These are phyloP conservation scores for Danionella dracula DNA, from an alignment of 2,797 vertebrate genomes.

Conservation along the genomic window DNA sequence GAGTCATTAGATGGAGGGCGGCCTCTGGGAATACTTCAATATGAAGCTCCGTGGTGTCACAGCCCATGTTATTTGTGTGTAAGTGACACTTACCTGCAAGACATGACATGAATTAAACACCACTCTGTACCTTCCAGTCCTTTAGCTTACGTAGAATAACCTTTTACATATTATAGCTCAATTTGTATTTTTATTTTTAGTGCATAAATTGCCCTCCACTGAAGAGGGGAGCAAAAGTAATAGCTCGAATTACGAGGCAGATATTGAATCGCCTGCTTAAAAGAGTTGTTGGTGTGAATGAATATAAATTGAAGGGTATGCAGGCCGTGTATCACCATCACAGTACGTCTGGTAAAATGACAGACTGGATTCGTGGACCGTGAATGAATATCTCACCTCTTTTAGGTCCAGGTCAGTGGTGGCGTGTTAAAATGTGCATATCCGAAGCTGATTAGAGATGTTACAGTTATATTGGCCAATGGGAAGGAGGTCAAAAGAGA, in stretches of 20 bases:
- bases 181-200: constrained; percentile 7
- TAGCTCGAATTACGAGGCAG: constrained; percentile 15
- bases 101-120: constrained; percentile 51
- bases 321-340: neutral
- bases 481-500: constrained; percentile 18
- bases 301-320: constrained; percentile 25
- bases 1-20: constrained; percentile 52
- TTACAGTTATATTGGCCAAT: constrained; percentile 3
- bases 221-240: constrained; percentile 17
- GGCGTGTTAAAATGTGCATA: constrained; percentile 32
- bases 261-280: neutral
- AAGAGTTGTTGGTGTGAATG: constrained; percentile 4
- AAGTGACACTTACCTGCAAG: constrained; percentile 58
- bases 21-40: constrained; percentile 51
- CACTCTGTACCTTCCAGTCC: constrained; percentile 28
- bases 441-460: constrained; percentile 31
- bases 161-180: constrained; percentile 38
- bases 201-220: constrained; percentile 8
- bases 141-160: constrained; percentile 8
- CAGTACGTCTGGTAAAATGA: neutral
- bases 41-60: constrained; percentile 51
- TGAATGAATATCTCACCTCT: constrained; percentile 4
- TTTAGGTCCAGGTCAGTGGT: constrained; percentile 22
- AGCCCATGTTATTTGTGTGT: constrained; percentile 59
- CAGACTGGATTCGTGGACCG: neutral